phyloP scores from a whole-genome alignment of 1,140 invertebrate species.

The Oryctes rhinoceros region DNA sequence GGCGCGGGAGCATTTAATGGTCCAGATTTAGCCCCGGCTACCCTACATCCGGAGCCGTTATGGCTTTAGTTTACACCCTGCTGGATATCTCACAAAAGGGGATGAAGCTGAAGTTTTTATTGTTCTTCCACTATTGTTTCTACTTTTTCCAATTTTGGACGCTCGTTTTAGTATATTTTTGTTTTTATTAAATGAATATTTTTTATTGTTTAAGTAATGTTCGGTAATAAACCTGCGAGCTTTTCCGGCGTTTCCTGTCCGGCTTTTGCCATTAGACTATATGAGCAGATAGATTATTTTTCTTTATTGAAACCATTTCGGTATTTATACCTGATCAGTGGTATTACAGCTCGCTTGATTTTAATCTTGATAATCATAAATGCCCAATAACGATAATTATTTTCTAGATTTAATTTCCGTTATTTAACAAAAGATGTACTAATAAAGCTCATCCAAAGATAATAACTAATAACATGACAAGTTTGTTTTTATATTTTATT shows the following conservation, averaged over 20 bases:
- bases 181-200: slow-evolving; percentile 36
- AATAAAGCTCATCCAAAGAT: too few species aligned
- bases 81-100: slow-evolving; percentile 48
- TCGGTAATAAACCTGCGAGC: slow-evolving; percentile 18
- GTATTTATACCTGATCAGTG: background rate
- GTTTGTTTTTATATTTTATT: too few species aligned
- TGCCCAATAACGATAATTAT: too few species aligned
- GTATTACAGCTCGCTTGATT: background rate
- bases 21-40: slow-evolving; percentile 50
- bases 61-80: slow-evolving; percentile 48
- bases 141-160: slow-evolving; percentile 35
- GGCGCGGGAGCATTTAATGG: slow-evolving; percentile 48
- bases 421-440: too few species aligned
- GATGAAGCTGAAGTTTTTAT: slow-evolving; percentile 45
- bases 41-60: slow-evolving; percentile 47
- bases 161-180: slow-evolving; percentile 28
- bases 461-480: too few species aligned
- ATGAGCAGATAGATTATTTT: background rate
- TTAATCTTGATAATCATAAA: too few species aligned
- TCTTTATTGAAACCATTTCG: slow-evolving; percentile 13
- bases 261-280: background rate
- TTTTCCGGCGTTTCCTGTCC: background rate
- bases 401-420: too few species aligned
- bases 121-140: slow-evolving; percentile 46
- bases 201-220: slow-evolving; percentile 19